These are phyloP conservation scores for Bombus balteatus DNA, from an alignment of 1,140 invertebrate species.

Conservation along the genomic window DNA sequence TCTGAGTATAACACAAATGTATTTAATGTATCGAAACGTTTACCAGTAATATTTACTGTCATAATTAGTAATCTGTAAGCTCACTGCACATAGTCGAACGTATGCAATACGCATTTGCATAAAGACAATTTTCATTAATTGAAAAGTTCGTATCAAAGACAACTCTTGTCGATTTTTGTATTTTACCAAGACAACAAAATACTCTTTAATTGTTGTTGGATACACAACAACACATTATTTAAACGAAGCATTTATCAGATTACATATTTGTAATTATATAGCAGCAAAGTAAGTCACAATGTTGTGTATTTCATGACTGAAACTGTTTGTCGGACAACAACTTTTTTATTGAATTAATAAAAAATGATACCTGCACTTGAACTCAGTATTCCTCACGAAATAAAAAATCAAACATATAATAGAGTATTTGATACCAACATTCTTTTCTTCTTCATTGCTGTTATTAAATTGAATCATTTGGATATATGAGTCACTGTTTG, in stretches of 20 bases:
- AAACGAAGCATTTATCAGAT: not conserved
- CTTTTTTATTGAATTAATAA: too few species aligned
- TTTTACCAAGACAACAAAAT: not conserved
- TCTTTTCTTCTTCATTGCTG: too few species aligned
- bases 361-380: too few species aligned
- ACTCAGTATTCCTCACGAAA: too few species aligned
- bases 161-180: not conserved
- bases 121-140: not conserved
- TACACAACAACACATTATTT: not conserved
- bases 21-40: not conserved
- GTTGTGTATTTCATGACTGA: too few species aligned
- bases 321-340: too few species aligned
- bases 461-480: too few species aligned
- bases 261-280: not conserved
- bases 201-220: not conserved
- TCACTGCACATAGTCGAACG: too few species aligned
- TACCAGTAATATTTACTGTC: not conserved
- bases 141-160: not conserved
- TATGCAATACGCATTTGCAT: not conserved
- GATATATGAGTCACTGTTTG: too few species aligned
- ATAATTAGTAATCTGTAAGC: not conserved
- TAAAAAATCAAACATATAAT: not conserved
- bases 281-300: too few species aligned
- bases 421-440: not conserved
- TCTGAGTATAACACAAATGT: not conserved